Evolutionary conservation across 2,113 vertebrate species (phyloP).

Genomic region (Rousettus leschenaultii): DNA sequence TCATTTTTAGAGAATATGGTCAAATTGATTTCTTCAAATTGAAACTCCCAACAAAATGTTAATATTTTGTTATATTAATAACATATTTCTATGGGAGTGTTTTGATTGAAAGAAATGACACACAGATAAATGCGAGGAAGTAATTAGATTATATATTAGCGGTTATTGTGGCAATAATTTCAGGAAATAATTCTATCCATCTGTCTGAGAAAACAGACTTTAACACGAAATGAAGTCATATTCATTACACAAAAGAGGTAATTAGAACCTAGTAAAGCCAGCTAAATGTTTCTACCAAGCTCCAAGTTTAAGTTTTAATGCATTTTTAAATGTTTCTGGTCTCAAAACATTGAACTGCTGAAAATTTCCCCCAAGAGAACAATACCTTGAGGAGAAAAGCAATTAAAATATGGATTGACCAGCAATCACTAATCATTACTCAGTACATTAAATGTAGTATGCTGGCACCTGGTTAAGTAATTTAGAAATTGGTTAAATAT

Average conservation of each 20-base stretch:
- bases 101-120: constrained; percentile 56
- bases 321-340: constrained; percentile 73
- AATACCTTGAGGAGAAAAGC: constrained; percentile 65
- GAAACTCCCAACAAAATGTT: constrained; percentile 38
- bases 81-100: constrained; percentile 45
- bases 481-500: constrained; percentile 63
- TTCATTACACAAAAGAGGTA: constrained; percentile 56
- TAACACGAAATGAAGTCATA: constrained; percentile 64
- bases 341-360: constrained; percentile 71
- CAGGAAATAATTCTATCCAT: constrained; percentile 63
- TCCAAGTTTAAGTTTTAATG: constrained; percentile 68
- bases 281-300: constrained; percentile 48
- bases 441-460: constrained; percentile 59
- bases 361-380: constrained; percentile 66
- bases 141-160: constrained; percentile 63
- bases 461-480: constrained; percentile 59
- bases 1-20: constrained; percentile 30
- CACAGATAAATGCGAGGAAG: constrained; percentile 36
- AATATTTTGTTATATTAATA: constrained; percentile 54
- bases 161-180: constrained; percentile 57
- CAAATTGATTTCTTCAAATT: constrained; percentile 18
- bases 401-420: constrained; percentile 75
- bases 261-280: constrained; percentile 56
- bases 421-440: constrained; percentile 76
- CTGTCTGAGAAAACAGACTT: constrained; percentile 58